Evolutionary conservation across 2,888 invertebrate species (phyloP).

Genomic region (Aricia artaxerxes): DNA sequence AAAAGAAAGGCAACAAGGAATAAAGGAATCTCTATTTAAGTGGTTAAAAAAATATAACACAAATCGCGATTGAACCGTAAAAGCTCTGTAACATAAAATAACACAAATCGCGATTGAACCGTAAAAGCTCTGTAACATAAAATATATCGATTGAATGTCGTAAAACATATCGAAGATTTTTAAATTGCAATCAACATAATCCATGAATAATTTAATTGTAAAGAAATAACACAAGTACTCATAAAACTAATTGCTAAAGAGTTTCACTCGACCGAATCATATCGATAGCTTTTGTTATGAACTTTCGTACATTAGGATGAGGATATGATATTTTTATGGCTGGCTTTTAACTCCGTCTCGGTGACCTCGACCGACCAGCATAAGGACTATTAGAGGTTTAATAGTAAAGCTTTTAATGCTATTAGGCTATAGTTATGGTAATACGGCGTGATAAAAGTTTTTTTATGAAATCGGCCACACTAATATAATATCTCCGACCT

Average conservation of each 20-base stretch:
- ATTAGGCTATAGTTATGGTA: slow-evolving; percentile 25
- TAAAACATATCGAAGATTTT: not conserved
- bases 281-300: slow-evolving; percentile 9
- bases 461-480: slow-evolving; percentile 19
- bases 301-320: slow-evolving; percentile 6
- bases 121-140: not conserved
- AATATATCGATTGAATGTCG: not conserved
- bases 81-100: not conserved
- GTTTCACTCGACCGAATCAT: not conserved
- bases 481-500: slow-evolving; percentile 15
- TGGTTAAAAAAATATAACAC: not conserved
- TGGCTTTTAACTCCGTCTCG: slow-evolving; percentile 23
- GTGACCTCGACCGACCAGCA: slow-evolving; percentile 21
- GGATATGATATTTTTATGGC: slow-evolving; percentile 14
- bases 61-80: not conserved
- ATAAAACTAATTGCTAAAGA: not conserved
- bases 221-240: not conserved
- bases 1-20: not conserved
- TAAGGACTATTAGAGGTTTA: slow-evolving; percentile 4
- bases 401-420: slow-evolving; percentile 29
- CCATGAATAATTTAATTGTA: slow-evolving; percentile 7
- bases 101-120: not conserved
- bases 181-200: not conserved
- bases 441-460: slow-evolving; percentile 15
- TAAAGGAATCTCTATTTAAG: not conserved